phyloP scores from a whole-genome alignment of 2,888 invertebrate species.

The Drosophila emarginata region DNA sequence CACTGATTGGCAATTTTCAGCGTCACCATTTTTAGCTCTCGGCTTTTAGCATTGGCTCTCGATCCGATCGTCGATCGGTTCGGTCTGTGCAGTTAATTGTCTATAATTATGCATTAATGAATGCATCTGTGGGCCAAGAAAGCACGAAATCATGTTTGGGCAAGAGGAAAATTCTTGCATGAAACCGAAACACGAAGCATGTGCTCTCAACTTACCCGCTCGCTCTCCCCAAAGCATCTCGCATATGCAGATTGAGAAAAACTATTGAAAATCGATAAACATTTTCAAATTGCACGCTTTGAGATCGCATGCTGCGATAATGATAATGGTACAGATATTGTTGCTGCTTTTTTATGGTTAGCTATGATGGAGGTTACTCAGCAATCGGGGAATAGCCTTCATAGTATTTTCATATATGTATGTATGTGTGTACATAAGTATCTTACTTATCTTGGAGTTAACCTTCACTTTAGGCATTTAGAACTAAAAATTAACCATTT shows the following conservation, averaged over 20 bases:
- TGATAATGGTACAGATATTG: slow-evolving; percentile 44
- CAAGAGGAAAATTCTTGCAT: slow-evolving; percentile 60
- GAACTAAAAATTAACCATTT: neutral
- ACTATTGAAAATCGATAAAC: slow-evolving; percentile 70
- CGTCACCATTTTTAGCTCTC: slow-evolving; percentile 60
- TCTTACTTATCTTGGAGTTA: neutral
- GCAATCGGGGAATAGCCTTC: neutral
- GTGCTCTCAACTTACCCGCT: slow-evolving; percentile 23
- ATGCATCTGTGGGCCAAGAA: slow-evolving; percentile 66
- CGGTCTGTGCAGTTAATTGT: slow-evolving; percentile 63
- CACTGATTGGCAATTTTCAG: slow-evolving; percentile 64
- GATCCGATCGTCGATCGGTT: slow-evolving; percentile 3
- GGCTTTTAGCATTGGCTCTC: neutral
- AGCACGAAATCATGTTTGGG: slow-evolving; percentile 71
- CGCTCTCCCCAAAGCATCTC: neutral
- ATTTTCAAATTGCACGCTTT: slow-evolving; percentile 73
- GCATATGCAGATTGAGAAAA: slow-evolving; percentile 43
- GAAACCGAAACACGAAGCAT: slow-evolving; percentile 60
- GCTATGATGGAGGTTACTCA: neutral
- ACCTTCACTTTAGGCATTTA: neutral
- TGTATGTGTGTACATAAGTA: neutral
- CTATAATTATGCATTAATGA: slow-evolving; percentile 78
- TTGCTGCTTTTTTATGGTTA: slow-evolving; percentile 11
- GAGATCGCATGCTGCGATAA: slow-evolving; percentile 53
- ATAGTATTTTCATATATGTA: neutral